Base-by-base conservation (phyloP, 2,797 vertebrate species). In the Sternarchorhynchus goeldii region DNA sequence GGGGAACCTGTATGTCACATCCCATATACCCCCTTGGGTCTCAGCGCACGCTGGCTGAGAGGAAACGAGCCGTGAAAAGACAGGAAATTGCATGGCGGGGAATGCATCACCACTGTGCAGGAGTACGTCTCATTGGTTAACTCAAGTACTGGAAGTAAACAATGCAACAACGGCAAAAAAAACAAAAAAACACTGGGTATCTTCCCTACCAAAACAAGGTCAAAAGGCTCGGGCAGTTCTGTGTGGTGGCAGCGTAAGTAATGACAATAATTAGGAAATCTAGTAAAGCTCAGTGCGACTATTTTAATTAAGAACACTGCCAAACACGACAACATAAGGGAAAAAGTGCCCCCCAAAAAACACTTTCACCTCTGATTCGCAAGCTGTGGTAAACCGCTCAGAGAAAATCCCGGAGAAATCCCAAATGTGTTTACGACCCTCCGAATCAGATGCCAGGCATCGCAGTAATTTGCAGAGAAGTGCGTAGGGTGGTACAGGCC, bases 61-160 rank as follows among this genome's bases (percentile, higher is more conserved):
- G 76, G 85, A 87, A 81, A 86, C 79, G 64, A 84, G 82, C 81
- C 74, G 18, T 81, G 78, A 85, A 80, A 78, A 80, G 78, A 82
- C 79, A 63, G 78, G 79, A 85, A 80, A 84, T 82, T 78, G 75
- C 81, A 82, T 58, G 20, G 65, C 25, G 58, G 71, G 77, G 73
- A 72, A 77, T 39, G 45, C 58, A 73, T 65, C 41, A 45, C 69
- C 66, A 82, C 67, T 36, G 62, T 65, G 41, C 41, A 39, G 57
- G 31, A 69, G 41, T 18, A 58, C 34, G 57, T 57, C 60, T 75
- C 45, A 76, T 60, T 81, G 75, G 73, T 80, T 70, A 76, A 77
- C 58, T 55, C 10, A 31, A 25, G 32, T 7, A 6, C 73, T 78
- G 32, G 50, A 70, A 75, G 50, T 18, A 71, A 62, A 34, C 25